phyloP scores from a whole-genome alignment of 2,113 vertebrate genomes.

The Pseudopodoces humilis region DNA sequence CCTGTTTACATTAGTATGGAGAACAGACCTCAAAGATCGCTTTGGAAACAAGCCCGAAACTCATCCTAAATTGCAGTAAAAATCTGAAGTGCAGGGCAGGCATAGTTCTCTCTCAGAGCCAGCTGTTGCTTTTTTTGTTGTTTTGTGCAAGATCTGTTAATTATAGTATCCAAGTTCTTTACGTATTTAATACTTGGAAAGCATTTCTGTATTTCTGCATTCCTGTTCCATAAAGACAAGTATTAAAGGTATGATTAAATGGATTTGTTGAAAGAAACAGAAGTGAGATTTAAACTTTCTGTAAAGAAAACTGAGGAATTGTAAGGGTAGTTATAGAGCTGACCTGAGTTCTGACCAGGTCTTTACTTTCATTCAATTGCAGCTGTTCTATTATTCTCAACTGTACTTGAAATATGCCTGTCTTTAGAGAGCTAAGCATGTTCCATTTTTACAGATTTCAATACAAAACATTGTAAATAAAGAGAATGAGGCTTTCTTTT shows the following conservation, averaged over 20 bases:
- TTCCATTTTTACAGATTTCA: neutral
- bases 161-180: neutral
- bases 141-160: neutral
- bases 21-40: neutral
- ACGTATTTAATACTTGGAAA: neutral
- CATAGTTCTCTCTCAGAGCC: neutral
- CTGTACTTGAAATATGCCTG: neutral
- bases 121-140: neutral
- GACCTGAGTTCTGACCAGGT: neutral
- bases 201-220: neutral
- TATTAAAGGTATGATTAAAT: neutral
- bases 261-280: neutral
- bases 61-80: neutral
- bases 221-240: neutral
- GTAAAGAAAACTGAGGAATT: neutral
- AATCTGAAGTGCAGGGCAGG: neutral
- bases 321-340: neutral
- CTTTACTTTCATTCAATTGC: neutral
- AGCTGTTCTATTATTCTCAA: rapidly evolving
- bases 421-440: neutral
- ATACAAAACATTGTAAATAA: neutral
- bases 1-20: neutral
- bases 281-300: neutral
- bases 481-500: neutral
- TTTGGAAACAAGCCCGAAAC: neutral